Evolutionary conservation across 1,140 invertebrate species (phyloP).

Genomic region (Lineus longissimus): DNA sequence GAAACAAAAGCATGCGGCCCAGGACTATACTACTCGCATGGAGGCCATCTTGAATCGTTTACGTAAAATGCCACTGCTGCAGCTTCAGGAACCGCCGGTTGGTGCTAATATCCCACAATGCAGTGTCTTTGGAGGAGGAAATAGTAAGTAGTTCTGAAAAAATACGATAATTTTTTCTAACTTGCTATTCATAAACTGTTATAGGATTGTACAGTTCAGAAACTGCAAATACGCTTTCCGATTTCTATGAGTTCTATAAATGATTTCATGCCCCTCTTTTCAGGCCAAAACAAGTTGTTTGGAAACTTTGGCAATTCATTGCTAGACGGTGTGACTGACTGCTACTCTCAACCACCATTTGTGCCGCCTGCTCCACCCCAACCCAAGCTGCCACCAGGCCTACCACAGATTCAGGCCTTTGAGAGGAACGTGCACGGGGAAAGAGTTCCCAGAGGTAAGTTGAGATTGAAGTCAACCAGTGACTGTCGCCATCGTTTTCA

Average conservation of each 20-base stretch:
- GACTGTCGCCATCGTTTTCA: no score
- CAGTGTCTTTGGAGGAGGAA: conserved; percentile 75
- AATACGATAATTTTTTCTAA: conserved; percentile 22
- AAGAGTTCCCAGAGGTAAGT: no score
- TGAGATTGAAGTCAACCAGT: no score
- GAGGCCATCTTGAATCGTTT: conserved; percentile 83
- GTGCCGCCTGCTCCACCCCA: no score
- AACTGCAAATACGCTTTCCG: no score
- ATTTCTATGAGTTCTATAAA: not conserved
- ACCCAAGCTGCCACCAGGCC: no score
- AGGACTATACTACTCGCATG: conserved; percentile 87
- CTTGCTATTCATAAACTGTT: not conserved
- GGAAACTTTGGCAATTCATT: conserved; percentile 67
- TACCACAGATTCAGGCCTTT: no score
- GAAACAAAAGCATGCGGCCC: conserved; percentile 64
- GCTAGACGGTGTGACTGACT: conserved; percentile 31
- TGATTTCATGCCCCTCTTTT: conserved; percentile 39
- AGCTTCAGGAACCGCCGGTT: conserved; percentile 81
- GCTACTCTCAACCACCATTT: conserved; percentile 22
- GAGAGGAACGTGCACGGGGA: no score
- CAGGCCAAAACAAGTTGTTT: conserved; percentile 68
- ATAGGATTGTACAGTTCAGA: not conserved
- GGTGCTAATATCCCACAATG: conserved; percentile 77
- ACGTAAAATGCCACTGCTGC: conserved; percentile 74
- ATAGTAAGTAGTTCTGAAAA: conserved; percentile 55